Percentiles rank a stretch among this genome's conserved stretches.
These are phyloP conservation scores for Mycteria americana DNA, from an alignment of 2,797 vertebrate genomes.

Conservation along the genomic window DNA sequence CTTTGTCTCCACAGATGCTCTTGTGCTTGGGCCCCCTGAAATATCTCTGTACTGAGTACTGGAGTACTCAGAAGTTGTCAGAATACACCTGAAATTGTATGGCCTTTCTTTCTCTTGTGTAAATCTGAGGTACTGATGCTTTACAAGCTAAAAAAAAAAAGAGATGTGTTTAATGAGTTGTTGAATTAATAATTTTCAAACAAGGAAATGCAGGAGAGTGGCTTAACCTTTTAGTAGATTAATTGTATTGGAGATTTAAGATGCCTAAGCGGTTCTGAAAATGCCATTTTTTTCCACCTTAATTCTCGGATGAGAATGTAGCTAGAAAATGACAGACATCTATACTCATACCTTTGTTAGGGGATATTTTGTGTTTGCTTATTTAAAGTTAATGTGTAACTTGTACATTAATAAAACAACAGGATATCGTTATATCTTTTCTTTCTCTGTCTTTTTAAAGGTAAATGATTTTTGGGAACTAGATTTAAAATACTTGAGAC, in stretches of 20 bases:
- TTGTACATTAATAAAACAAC: neutral
- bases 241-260: neutral
- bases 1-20: neutral
- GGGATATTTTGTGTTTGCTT: neutral
- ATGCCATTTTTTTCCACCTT: neutral
- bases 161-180: neutral
- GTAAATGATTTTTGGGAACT: neutral
- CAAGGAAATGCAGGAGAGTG: neutral
- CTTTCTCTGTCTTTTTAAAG: neutral
- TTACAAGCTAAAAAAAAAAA: neutral
- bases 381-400: neutral
- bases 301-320: neutral
- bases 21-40: neutral
- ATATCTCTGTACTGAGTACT: neutral
- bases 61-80: neutral
- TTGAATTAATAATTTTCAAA: neutral
- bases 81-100: neutral
- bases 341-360: fast-evolving
- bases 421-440: neutral
- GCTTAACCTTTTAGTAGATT: neutral
- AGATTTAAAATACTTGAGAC: neutral
- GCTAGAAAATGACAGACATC: neutral
- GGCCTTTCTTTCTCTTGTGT: neutral
- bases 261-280: neutral
- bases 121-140: neutral